Evolutionary conservation across 1,140 invertebrate genomes (phyloP).

Genomic region (Drosophila trapezifrons): DNA sequence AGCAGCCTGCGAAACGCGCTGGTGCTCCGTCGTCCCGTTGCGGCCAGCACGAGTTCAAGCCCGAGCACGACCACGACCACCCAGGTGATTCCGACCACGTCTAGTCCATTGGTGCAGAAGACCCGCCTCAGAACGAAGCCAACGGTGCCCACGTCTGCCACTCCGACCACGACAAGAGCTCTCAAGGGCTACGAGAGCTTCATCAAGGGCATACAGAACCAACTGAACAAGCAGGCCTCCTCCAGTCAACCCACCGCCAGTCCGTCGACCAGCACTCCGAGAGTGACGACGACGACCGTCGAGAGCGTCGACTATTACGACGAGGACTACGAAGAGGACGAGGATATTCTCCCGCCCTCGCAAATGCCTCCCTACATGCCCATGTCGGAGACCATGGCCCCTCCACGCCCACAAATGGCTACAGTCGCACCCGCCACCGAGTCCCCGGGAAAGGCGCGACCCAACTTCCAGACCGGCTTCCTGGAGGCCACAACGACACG

Average conservation of each 20-base stretch:
- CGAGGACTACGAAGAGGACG: constrained; percentile 84
- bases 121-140: constrained; percentile 15
- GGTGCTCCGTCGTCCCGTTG: constrained; percentile 49
- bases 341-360: constrained; percentile 85
- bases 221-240: constrained; percentile 36
- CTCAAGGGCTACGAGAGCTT: constrained; percentile 76
- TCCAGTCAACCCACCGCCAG: constrained; percentile 7
- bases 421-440: constrained; percentile 21
- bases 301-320: constrained; percentile 61
- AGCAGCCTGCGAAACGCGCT: constrained; percentile 46
- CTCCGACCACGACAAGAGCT: constrained; percentile 30
- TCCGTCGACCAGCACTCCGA: constrained; percentile 1
- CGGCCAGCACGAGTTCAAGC: constrained; percentile 8
- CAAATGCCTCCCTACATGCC: constrained; percentile 86
- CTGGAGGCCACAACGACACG: constrained; percentile 75
- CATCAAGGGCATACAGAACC: constrained; percentile 67
- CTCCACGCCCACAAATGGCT: constrained; percentile 68
- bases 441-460: constrained; percentile 18
- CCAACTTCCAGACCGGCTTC: constrained; percentile 62
- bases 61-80: not conserved
- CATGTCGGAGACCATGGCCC: constrained; percentile 85
- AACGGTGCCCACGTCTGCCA: constrained; percentile 21
- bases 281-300: constrained; percentile 35
- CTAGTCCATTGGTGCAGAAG: constrained; percentile 7
- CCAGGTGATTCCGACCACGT: constrained; percentile 5